Evolutionary conservation across 2,888 invertebrate genomes (phyloP).

Genomic region (Dolichomitus sp.): DNA sequence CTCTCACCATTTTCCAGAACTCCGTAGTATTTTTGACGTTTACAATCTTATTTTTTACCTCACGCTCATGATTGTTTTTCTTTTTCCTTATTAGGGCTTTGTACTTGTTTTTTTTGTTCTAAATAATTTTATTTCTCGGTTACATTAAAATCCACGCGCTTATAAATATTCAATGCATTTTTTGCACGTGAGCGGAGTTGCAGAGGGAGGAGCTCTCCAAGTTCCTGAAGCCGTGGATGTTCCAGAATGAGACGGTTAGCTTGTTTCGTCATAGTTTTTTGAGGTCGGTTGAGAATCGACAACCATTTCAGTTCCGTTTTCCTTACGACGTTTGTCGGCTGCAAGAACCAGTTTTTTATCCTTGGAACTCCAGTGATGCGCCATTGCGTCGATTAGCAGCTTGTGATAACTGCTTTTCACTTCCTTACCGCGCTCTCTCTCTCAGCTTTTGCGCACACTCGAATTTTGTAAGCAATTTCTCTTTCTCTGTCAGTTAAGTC

Average conservation of each 20-base stretch:
- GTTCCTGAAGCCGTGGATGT: conserved; percentile 31
- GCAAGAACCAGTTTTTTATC: background rate
- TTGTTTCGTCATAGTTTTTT: conserved; percentile 32
- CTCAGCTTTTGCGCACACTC: too few species aligned
- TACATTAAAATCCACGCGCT: background rate
- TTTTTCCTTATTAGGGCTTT: background rate
- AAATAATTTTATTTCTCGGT: background rate
- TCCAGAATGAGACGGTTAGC: conserved; percentile 18
- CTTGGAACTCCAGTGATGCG: too few species aligned
- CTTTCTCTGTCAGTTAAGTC: too few species aligned
- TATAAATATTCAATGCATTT: conserved; percentile 13
- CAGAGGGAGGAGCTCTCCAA: conserved; percentile 24
- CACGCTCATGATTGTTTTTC: background rate
- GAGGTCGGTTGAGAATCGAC: background rate
- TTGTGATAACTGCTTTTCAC: too few species aligned
- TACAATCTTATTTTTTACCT: background rate
- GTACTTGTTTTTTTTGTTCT: background rate
- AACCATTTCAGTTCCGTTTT: too few species aligned
- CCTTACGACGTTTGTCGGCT: background rate
- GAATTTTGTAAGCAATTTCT: too few species aligned
- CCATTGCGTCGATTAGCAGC: too few species aligned
- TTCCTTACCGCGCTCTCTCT: too few species aligned
- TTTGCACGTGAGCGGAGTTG: conserved; percentile 19
- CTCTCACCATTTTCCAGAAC: conserved; percentile 25
- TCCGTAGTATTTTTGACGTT: background rate